Evolutionary conservation across 2,888 invertebrate genomes (phyloP), one percentile per base, ranked within the genome.

Genomic region (Apamea anceps): DNA sequence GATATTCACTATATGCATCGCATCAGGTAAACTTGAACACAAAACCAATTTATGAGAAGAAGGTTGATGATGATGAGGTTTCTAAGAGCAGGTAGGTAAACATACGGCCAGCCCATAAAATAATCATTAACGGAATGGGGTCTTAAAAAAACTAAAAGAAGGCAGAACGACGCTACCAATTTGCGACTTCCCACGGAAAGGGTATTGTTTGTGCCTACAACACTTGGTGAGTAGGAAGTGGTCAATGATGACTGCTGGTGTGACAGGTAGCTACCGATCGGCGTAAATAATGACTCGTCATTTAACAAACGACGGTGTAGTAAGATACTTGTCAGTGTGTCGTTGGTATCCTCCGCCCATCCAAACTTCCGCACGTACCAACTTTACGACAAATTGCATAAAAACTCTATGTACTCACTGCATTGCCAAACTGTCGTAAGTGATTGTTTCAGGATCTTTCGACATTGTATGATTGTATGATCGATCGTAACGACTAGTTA

Each of bases 111-210:
- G 51, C 42, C 60, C 70, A 81, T 51, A 74, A 78, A 78, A 76
- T 60, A 51, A 67, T 67, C 75, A 77, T 80, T 85, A 85, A 68
- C 48, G 25, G 63, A 79, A 77, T 45, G 48, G 68, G 79, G 57
- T 75, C 66, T 66, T 75, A 73, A 72, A 85, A 76, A 57, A 65
- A 60, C n/a, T 75, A 62, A 76, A 72, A 85, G 73, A 67, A 77
- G 65, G 86, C 83, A 85, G 85, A 88, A 90, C 85, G 78, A 89
- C 91, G 86, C 85, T 87, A 89, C 87, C 85, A 90, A 90, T 93
- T 90, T 91, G 89, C 85, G 74, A 91, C 90, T 95, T 96, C 96
- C 93, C 96, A 96, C 94, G 95, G 93, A 94, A 92, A 92, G 90
- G 60, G 67, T 77, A 89, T 87, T 89, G 90, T 90, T 90, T 93